A percentile compares a stretch with the other conserved stretches of the same genome.
Conservation (phyloP, 2,797 vertebrate genomes). For the Silurus aristotelis region DNA sequence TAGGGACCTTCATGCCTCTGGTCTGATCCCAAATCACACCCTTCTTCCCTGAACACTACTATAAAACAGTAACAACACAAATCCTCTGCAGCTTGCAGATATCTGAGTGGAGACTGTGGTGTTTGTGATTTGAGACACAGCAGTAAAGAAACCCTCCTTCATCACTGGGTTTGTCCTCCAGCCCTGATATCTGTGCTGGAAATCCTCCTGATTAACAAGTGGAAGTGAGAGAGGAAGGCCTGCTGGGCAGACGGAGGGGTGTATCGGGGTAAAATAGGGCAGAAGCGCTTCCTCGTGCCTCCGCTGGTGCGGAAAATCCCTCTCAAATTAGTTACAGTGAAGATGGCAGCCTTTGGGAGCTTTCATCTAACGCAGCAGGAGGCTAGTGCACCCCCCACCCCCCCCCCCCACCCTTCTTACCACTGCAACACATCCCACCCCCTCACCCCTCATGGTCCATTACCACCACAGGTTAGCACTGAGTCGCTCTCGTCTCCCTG, state of each 20-base stretch:
- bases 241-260: slow-evolving; percentile 25
- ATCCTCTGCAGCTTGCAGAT: background rate
- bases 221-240: slow-evolving; percentile 34
- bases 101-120: background rate
- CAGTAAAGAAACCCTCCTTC: background rate
- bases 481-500: slow-evolving; percentile 29
- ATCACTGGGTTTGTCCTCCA: background rate
- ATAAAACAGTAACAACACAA: background rate
- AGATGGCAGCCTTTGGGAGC: slow-evolving; percentile 73
- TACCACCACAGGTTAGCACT: slow-evolving; percentile 59
- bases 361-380: slow-evolving; percentile 74
- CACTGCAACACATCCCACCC: background rate
- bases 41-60: background rate
- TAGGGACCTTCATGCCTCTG: background rate
- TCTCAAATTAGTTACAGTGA: slow-evolving; percentile 80
- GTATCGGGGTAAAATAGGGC: slow-evolving; percentile 49
- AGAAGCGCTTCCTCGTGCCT: slow-evolving; percentile 78
- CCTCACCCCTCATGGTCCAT: slow-evolving; percentile 59
- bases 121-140: background rate
- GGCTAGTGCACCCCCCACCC: slow-evolving; percentile 41
- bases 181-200: slow-evolving; percentile 53
- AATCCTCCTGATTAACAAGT: slow-evolving; percentile 63
- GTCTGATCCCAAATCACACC: background rate
- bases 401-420: slow-evolving; percentile 33
- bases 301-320: slow-evolving; percentile 81